phyloP scores from a whole-genome alignment of 2,888 invertebrate genomes.

The Drosophila niveifrons region DNA sequence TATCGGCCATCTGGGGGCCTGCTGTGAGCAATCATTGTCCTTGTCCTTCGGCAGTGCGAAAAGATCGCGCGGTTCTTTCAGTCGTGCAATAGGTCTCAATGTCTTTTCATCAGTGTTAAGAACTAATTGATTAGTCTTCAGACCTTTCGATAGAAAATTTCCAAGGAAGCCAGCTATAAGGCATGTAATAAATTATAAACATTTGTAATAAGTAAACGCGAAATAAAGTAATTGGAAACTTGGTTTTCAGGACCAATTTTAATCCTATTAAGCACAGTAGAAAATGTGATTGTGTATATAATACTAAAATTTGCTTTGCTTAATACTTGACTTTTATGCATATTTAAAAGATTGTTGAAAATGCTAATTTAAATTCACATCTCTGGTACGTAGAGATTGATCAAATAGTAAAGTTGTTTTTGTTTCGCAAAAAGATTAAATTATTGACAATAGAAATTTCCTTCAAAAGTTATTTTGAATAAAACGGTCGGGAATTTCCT shows the following conservation, averaged over 20 bases:
- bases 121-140: conserved; percentile 90
- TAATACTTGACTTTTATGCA: no score
- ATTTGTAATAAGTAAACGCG: not conserved
- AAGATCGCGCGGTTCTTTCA: conserved; percentile 90
- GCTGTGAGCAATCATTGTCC: conserved; percentile 89
- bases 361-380: no score
- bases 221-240: not conserved
- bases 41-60: conserved; percentile 90
- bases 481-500: no score
- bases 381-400: no score
- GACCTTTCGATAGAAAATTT: conserved; percentile 84
- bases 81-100: conserved; percentile 88
- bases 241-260: not conserved
- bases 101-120: conserved; percentile 89
- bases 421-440: no score
- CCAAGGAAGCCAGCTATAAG: conserved; percentile 83
- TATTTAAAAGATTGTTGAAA: no score
- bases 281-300: no score
- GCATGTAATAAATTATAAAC: not conserved
- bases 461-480: no score
- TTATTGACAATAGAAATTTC: no score
- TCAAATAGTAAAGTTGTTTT: no score
- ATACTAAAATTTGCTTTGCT: no score
- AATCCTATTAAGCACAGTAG: no score
- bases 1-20: conserved; percentile 94